phyloP scores from a whole-genome alignment of 2,888 invertebrate species.

The Pyrochroa serraticornis region DNA sequence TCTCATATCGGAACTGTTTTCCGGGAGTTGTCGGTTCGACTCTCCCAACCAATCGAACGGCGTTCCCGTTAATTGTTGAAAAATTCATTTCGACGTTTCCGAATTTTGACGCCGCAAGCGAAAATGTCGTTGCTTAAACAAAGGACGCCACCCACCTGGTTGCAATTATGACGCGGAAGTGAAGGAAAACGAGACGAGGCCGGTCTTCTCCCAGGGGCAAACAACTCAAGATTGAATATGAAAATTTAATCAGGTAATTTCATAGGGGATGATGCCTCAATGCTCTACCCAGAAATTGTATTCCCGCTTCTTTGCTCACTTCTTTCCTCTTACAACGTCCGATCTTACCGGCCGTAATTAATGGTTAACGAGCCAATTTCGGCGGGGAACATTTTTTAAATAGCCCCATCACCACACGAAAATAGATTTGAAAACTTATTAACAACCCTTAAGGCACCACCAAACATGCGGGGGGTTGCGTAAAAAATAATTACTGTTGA shows the following conservation, averaged over 20 bases:
- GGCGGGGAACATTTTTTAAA: constrained; percentile 8
- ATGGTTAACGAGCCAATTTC: constrained; percentile 6
- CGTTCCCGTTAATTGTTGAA: constrained; percentile 5
- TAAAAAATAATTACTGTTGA: constrained; percentile 37
- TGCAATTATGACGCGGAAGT: constrained; percentile 24
- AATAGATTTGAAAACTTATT: background rate
- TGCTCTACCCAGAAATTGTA: constrained; percentile 52
- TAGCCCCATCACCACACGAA: background rate
- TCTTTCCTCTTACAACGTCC: constrained; percentile 15
- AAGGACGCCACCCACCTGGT: constrained; percentile 11
- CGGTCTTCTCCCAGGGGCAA: constrained; percentile 63
- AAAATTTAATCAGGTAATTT: constrained; percentile 79
- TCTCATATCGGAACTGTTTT: constrained; percentile 15
- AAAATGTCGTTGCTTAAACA: constrained; percentile 15
- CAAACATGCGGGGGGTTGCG: constrained; percentile 19
- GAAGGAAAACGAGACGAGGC: constrained; percentile 39
- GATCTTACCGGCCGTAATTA: constrained; percentile 1
- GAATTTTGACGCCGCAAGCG: too few species aligned
- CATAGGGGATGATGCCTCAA: constrained; percentile 63
- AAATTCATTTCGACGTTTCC: too few species aligned
- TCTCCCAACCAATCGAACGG: background rate
- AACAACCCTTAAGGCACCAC: background rate
- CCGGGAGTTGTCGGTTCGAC: background rate
- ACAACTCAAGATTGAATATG: constrained; percentile 80
- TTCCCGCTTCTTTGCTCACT: constrained; percentile 40